Percentiles rank a stretch among this genome's conserved stretches.
Conservation (phyloP, 1,140 invertebrate species). For the Micrasema minimum region DNA sequence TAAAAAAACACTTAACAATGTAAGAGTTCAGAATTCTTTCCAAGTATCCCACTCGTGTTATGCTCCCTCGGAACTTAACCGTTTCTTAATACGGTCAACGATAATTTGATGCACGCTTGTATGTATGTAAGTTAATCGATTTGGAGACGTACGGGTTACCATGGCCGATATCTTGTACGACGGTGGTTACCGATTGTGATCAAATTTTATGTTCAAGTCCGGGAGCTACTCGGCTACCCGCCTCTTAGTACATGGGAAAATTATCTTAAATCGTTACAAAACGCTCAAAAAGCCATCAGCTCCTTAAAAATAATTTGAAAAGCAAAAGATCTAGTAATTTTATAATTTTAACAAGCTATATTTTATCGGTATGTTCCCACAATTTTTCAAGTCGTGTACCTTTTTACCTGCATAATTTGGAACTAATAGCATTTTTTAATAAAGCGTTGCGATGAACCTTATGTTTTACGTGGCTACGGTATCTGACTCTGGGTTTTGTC, state of each 20-base stretch:
- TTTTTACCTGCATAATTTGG: slow-evolving; percentile 42
- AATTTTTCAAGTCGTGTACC: too few relatives aligned
- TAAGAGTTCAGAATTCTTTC: slow-evolving; percentile 43
- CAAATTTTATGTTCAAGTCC: slow-evolving; percentile 5
- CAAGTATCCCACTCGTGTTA: slow-evolving; percentile 35
- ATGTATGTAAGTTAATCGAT: slow-evolving; percentile 38
- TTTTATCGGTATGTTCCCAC: too few relatives aligned
- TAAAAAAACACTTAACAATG: slow-evolving; percentile 48
- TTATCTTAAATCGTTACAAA: too few relatives aligned
- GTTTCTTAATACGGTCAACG: slow-evolving; percentile 48
- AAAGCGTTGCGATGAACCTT: slow-evolving; percentile 27
- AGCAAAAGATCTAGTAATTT: too few relatives aligned
- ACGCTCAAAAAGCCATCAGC: too few relatives aligned
- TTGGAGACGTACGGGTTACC: slow-evolving; percentile 15
- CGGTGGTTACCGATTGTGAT: slow-evolving; percentile 2
- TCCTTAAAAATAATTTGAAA: too few relatives aligned
- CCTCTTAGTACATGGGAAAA: too few relatives aligned
- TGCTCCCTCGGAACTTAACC: slow-evolving; percentile 40
- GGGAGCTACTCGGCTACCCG: background rate
- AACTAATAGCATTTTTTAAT: slow-evolving; percentile 39
- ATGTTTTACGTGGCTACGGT: slow-evolving; percentile 31
- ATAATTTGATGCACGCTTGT: slow-evolving; percentile 42
- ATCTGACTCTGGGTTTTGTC: slow-evolving; percentile 12
- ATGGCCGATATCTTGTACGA: background rate
- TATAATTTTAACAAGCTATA: too few relatives aligned